phyloP scores from a whole-genome alignment of 1,140 invertebrate genomes.

The Cotesia glomerata region DNA sequence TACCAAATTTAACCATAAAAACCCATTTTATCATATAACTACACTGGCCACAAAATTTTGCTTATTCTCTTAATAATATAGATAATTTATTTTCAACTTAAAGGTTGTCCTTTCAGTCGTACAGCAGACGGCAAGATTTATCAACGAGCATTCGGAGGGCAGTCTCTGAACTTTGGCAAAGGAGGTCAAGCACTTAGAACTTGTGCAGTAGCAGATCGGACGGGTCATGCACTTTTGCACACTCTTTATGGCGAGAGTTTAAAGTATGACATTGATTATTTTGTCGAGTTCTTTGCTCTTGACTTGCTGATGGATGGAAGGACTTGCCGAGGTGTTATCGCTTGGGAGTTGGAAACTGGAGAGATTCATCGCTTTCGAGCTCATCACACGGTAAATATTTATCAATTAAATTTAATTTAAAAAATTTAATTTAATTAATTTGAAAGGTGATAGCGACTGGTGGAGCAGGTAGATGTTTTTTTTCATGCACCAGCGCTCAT shows the following conservation, averaged over 20 bases:
- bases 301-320: slow-evolving; percentile 82
- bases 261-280: slow-evolving; percentile 80
- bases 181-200: slow-evolving; percentile 91
- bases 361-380: slow-evolving; percentile 77
- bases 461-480: slow-evolving; percentile 75
- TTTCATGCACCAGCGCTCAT: slow-evolving; percentile 86
- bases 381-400: slow-evolving; percentile 72
- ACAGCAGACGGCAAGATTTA: slow-evolving; percentile 94
- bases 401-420: neutral
- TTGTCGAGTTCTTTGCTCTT: slow-evolving; percentile 84
- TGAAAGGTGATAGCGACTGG: slow-evolving; percentile 66
- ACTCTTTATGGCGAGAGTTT: slow-evolving; percentile 83
- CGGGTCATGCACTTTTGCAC: slow-evolving; percentile 83
- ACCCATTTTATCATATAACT: too few species aligned
- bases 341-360: slow-evolving; percentile 82
- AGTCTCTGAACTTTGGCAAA: slow-evolving; percentile 94
- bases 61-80: too few species aligned
- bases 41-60: too few species aligned
- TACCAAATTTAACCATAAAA: too few species aligned
- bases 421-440: neutral
- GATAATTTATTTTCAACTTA: neutral
- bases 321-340: slow-evolving; percentile 75
- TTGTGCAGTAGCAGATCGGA: slow-evolving; percentile 78
- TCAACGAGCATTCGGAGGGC: slow-evolving; percentile 97
- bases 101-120: slow-evolving; percentile 90